Base-by-base conservation (phyloP, 2,113 vertebrate species). In the Martes martes region DNA sequence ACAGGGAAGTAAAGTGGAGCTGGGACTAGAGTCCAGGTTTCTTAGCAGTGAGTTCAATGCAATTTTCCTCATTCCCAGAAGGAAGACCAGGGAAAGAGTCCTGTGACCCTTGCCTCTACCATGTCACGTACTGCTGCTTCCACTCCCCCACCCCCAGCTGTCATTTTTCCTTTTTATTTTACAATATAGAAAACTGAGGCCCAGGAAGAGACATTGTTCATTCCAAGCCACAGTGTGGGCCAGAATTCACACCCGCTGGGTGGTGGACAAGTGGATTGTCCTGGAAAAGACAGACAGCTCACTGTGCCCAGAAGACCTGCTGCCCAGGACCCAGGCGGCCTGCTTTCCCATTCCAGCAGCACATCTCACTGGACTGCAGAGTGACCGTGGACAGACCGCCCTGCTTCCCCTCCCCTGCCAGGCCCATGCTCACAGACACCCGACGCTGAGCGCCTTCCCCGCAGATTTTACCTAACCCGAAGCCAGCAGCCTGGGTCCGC, bases 81-180 rank as follows among this genome's bases (percentile, higher is more conserved):
- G n/a, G 31, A 15, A 84, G 7, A 69, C 15, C 16, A 11, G 39
- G 55, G 67, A 50, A 8, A n/a, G 67, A 33, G 2, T 6, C 0
- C 61, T 28, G 2, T 1, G 1, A 16, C 11, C 33, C 33, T 74
- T 16, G 55, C 3, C 11, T 7, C 63, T 4, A 2, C 11, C 24
- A 1, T 7, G 13, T 91, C n/a, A 9, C 0, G 0, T 8, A 15
- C 52, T n/a, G 74, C 74, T 13, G 10, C 50, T 11, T 90, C 74
- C 42, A 63, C 2, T 47, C 42, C 74, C 26, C 45, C 23, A 16
- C 19, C 31, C 8, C n/a, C 14, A 61, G 55, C 10, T 11, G 10
- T 52, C 52, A 24, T 8, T n/a, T 39, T 57, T 52, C 59, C 59
- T 13, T 39, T 47, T 39, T 11, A 23, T 8, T 63, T 79, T 61